phyloP scores from a whole-genome alignment of 2,888 invertebrate species.

The Yponomeuta sedellus region DNA sequence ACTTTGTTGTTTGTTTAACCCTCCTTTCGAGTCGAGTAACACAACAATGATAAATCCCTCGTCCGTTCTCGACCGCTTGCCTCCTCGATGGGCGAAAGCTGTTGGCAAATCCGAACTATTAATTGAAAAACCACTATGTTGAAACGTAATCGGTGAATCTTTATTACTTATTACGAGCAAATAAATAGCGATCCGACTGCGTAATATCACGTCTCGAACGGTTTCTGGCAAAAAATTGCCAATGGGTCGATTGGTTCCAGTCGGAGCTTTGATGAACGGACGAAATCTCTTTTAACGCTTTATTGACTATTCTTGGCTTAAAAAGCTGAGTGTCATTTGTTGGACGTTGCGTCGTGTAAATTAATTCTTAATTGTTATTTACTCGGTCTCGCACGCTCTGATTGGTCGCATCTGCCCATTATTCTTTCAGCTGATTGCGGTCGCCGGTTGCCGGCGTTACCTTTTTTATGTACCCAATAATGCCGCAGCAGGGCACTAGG shows the following conservation, averaged over 20 bases:
- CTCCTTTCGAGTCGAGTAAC: too few relatives aligned
- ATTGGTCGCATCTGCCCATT: background rate
- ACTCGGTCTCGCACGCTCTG: background rate
- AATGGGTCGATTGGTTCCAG: background rate
- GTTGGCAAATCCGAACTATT: background rate
- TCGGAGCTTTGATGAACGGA: background rate
- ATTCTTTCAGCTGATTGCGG: background rate
- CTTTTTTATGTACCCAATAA: too few relatives aligned
- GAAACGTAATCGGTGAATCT: background rate
- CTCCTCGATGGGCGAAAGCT: background rate
- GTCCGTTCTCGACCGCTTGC: background rate
- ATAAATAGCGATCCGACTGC: background rate
- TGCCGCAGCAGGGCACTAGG: too few relatives aligned
- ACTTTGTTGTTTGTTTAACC: too few relatives aligned
- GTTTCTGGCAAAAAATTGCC: background rate
- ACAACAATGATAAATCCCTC: background rate
- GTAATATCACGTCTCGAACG: background rate
- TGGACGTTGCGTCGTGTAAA: background rate
- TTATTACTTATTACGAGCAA: background rate
- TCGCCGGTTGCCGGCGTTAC: background rate
- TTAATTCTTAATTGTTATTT: constrained; percentile 2
- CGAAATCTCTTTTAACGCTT: background rate
- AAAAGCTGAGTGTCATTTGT: background rate
- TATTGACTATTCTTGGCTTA: background rate
- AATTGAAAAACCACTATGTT: background rate